Conservation (phyloP, 23 tunicate species). For the Ascidia mentula region DNA sequence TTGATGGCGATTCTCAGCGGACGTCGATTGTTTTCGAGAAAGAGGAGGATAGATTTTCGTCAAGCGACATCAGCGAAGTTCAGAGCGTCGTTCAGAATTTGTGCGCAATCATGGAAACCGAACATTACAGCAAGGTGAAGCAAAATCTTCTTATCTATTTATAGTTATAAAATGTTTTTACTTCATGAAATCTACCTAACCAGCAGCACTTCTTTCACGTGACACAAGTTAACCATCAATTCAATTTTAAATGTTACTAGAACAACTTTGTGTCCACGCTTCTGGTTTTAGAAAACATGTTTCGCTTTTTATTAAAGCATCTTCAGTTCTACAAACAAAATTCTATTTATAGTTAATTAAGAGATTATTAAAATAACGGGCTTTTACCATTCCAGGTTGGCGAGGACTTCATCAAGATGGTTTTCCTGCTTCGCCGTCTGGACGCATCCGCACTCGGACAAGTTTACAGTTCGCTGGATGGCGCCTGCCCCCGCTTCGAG, state of each 20-base stretch:
- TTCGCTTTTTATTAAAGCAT: too few species aligned
- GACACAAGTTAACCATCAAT: too few species aligned
- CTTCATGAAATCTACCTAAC: too few species aligned
- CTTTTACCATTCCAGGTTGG: constrained; percentile 54
- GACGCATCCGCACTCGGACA: constrained; percentile 57
- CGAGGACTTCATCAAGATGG: constrained; percentile 60
- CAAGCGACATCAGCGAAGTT: constrained; percentile 39
- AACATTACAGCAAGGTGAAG: constrained; percentile 58
- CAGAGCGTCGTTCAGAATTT: constrained; percentile 24
- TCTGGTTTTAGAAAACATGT: too few species aligned
- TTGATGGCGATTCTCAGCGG: constrained; percentile 3
- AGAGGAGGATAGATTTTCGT: constrained; percentile 26
- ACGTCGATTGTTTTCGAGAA: constrained; percentile 55
- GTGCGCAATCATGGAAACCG: constrained; percentile 53
- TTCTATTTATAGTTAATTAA: too few species aligned
- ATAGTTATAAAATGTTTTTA: too few species aligned
- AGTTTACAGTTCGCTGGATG: constrained; percentile 50
- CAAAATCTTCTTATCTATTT: too few species aligned
- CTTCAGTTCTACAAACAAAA: too few species aligned
- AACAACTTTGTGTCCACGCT: too few species aligned
- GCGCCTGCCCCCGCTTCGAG: constrained; percentile 50
- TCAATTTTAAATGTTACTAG: too few species aligned
- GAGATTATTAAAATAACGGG: too few species aligned
- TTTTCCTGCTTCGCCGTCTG: constrained; percentile 63
- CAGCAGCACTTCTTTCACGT: too few species aligned